These are phyloP conservation scores for Callosobruchus maculatus DNA, from an alignment of 2,888 invertebrate species.

Conservation along the genomic window DNA sequence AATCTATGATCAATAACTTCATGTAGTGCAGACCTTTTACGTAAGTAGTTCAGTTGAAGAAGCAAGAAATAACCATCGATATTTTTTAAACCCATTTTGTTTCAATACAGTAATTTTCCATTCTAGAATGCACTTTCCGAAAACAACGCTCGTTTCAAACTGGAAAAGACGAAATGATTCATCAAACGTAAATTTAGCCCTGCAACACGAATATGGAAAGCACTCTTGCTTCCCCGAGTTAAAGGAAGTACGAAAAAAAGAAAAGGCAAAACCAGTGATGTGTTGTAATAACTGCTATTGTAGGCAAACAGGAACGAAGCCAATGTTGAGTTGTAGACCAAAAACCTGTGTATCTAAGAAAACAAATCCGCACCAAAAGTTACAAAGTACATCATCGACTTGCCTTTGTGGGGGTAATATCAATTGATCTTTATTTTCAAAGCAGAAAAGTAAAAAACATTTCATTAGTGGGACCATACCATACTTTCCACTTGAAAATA, in stretches of 20 bases:
- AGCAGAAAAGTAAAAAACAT: too few relatives aligned
- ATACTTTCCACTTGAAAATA: too few relatives aligned
- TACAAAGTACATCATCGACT: background rate
- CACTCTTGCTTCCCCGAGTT: conserved; percentile 3
- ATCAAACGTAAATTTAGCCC: conserved; percentile 17
- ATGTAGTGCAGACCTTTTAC: too few relatives aligned
- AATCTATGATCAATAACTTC: too few relatives aligned
- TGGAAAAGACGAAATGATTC: conserved; percentile 27
- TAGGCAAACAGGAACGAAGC: conserved; percentile 16
- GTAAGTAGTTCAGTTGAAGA: too few relatives aligned
- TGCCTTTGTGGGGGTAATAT: background rate
- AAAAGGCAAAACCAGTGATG: conserved; percentile 12
- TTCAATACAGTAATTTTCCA: too few relatives aligned
- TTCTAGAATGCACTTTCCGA: conserved; percentile 10
- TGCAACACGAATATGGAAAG: conserved; percentile 2
- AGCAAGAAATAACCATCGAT: too few relatives aligned
- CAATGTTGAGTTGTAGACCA: conserved; percentile 20
- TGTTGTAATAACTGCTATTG: conserved; percentile 27
- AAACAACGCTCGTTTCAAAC: conserved; percentile 7
- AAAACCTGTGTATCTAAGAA: conserved; percentile 18
- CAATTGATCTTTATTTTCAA: too few relatives aligned
- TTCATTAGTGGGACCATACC: too few relatives aligned
- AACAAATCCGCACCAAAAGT: conserved; percentile 1
- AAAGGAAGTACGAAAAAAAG: background rate
- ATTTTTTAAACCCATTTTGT: too few relatives aligned